phyloP scores from a whole-genome alignment of 1,140 invertebrate species.

The Zaprionus camerounensis region DNA sequence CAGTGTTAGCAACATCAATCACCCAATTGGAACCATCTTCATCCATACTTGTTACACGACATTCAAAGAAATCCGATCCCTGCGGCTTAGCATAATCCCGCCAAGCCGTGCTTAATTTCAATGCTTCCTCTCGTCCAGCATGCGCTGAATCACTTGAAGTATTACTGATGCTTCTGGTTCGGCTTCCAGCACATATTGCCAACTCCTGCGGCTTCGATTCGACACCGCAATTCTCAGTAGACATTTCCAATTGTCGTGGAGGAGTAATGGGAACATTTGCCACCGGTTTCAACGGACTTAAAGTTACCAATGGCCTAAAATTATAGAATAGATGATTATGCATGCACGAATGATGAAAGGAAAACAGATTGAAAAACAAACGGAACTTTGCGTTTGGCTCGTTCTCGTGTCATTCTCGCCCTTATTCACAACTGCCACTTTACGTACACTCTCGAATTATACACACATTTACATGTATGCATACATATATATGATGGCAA shows the following conservation, averaged over 20 bases:
- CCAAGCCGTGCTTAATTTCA: conserved; percentile 27
- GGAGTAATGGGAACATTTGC: not conserved
- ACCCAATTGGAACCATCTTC: conserved; percentile 56
- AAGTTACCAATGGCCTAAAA: conserved; percentile 39
- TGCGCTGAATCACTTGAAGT: not conserved
- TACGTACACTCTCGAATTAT: not conserved
- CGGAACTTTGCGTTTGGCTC: not conserved
- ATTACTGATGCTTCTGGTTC: not conserved
- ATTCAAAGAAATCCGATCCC: conserved; percentile 45
- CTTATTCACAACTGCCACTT: not conserved
- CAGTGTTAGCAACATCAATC: conserved; percentile 15
- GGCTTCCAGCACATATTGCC: not conserved
- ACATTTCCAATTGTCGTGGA: not conserved
- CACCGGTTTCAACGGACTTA: not conserved
- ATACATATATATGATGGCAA: too few relatives aligned
- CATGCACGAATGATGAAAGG: not conserved
- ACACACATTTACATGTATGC: not conserved
- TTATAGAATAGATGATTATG: not conserved
- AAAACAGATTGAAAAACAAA: not conserved
- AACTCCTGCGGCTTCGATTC: not conserved
- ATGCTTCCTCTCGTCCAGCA: not conserved
- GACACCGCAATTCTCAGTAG: not conserved
- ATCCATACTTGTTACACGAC: conserved; percentile 44
- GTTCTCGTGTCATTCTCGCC: not conserved
- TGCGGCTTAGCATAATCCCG: conserved; percentile 17